Percentiles rank a stretch among this genome's conserved stretches.
phyloP scores from a whole-genome alignment of 2,888 invertebrate genomes.

The Lycocerus yunnanus region DNA sequence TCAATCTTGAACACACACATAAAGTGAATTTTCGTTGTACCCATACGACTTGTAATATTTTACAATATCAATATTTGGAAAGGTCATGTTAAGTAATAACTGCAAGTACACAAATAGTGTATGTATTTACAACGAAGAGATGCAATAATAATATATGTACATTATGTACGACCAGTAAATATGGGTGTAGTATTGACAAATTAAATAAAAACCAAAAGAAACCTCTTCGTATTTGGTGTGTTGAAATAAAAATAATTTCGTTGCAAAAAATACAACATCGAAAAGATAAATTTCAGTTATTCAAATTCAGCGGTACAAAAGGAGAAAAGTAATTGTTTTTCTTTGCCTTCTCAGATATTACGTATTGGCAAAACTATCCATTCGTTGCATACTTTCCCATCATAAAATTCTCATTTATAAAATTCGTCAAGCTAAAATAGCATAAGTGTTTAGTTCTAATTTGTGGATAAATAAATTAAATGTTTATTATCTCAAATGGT shows the following conservation, averaged over 20 bases:
- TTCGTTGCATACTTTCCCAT: too few relatives aligned
- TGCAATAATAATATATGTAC: conserved; percentile 25
- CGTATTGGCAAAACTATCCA: too few relatives aligned
- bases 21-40: background rate
- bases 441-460: background rate
- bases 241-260: background rate
- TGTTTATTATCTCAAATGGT: background rate
- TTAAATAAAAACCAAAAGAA: conserved; percentile 9
- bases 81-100: background rate
- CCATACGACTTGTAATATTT: background rate
- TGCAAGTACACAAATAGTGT: background rate
- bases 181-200: conserved; percentile 22
- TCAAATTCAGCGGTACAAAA: too few relatives aligned
- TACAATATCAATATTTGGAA: background rate
- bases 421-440: background rate
- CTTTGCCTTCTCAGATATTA: too few relatives aligned
- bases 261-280: too few relatives aligned
- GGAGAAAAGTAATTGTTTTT: too few relatives aligned
- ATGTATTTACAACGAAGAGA: conserved; percentile 17
- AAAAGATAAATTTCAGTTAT: too few relatives aligned
- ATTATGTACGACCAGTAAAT: too few relatives aligned
- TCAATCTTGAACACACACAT: background rate
- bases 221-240: conserved; percentile 7
- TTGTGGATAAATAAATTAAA: background rate
- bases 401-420: background rate